These are phyloP conservation scores for Actinia equina DNA, from an alignment of 64 coral and sea anemone genomes.

Conservation along the genomic window DNA sequence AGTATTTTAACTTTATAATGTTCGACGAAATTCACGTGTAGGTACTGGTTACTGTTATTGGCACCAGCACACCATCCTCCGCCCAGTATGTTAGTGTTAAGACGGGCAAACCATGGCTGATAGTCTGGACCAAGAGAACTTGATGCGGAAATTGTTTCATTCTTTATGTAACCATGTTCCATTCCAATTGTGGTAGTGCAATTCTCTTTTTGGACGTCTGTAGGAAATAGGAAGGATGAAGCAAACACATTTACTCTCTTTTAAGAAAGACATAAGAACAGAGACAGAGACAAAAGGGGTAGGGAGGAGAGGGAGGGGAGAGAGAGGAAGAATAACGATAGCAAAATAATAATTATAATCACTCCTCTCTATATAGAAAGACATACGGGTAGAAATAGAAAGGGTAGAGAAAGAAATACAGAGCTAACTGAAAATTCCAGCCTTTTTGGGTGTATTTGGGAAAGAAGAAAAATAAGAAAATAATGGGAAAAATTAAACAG, in stretches of 20 bases:
- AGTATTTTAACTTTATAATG: background rate
- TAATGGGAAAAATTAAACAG: too few relatives aligned
- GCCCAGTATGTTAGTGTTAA: slow-evolving; percentile 30
- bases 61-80: slow-evolving; percentile 69
- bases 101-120: slow-evolving; percentile 60
- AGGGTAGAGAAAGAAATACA: too few relatives aligned
- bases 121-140: slow-evolving; percentile 53
- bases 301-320: too few relatives aligned
- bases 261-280: too few relatives aligned
- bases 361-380: too few relatives aligned
- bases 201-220: background rate
- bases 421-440: too few relatives aligned
- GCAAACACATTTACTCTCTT: too few relatives aligned
- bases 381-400: too few relatives aligned
- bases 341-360: too few relatives aligned
- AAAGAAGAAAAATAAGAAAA: too few relatives aligned
- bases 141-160: slow-evolving; percentile 62
- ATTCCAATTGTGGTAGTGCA: slow-evolving; percentile 35
- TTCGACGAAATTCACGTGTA: slow-evolving; percentile 48
- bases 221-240: background rate
- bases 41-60: slow-evolving; percentile 40
- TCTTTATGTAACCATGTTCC: slow-evolving; percentile 20
- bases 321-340: too few relatives aligned
- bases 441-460: too few relatives aligned
- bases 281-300: background rate